Base-by-base conservation (phyloP, 2,113 vertebrate species). In the Ammodytes marinus region DNA sequence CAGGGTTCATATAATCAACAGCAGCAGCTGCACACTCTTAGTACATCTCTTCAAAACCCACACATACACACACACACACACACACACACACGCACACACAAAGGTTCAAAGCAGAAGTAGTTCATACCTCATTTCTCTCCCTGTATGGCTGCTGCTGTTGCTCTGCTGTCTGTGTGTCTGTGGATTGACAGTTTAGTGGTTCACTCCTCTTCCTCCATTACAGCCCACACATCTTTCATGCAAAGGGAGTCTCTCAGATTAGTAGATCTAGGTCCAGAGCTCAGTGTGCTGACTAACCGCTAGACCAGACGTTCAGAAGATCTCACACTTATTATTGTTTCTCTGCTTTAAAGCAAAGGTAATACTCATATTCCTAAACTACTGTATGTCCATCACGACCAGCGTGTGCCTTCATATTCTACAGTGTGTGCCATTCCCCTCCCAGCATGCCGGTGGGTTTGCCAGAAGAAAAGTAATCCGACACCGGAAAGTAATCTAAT, bases 401-500 rank as follows among this genome's bases (percentile, higher is more conserved):
- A 35, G 2, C 27, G 27, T 9, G 19, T 45, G 42, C 39, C 7
- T 61, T 39, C 10, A 2, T 15, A 11, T 66, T 15, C 52, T 53
- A 17, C 60, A 45, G n/a, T 59, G 47, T 12, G 7, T 65, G 7
- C 53, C 17, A 4, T 37, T 66, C 15, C 0, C 19, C 14, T 76
- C 39, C 19, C 43, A 60, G 76, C 49, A 12, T 35, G n/a, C 52
- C 43, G 63, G 35, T 69, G 58, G 54, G 68, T 67, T 69, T 61
- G 43, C 13, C 69, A 45, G 54, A 3, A 1, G 49, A 65, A 63
- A 59, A 73, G 82, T 88, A 88, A 92, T 82, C 71, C 27, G 83
- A 88, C 7, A 70, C 42, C 10, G 46, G 79, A 39, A 42, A 55
- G 58, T 80, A 85, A 89, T 89, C 46, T 43, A 67, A 84, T 91